Percentiles rank a stretch among this genome's conserved stretches.
phyloP scores from a whole-genome alignment of 2,888 invertebrate species.

The Oscheius onirici region DNA sequence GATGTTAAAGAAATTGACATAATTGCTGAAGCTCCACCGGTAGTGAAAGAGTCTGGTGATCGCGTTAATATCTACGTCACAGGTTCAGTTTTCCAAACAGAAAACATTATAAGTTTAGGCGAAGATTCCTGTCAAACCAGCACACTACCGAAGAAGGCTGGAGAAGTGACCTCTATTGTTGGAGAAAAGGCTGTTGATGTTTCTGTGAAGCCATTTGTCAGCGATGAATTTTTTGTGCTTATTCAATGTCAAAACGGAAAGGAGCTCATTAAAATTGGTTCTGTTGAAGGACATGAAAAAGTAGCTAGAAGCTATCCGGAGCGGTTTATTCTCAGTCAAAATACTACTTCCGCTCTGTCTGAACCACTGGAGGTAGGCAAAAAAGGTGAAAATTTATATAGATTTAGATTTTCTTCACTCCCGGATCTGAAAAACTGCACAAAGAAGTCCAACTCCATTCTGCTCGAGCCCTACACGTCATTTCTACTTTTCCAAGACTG shows the following conservation, averaged over 20 bases:
- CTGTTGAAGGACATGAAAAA: not conserved
- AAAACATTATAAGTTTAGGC: not conserved
- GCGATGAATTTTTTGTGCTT: constrained; percentile 7
- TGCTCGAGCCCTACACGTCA: constrained; percentile 1
- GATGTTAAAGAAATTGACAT: not conserved
- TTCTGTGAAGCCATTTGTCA: not conserved
- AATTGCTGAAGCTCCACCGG: not conserved
- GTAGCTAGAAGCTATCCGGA: not conserved
- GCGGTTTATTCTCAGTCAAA: not conserved
- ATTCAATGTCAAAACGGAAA: constrained; percentile 12
- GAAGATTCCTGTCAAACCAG: constrained; percentile 6
- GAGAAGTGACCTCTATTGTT: not conserved
- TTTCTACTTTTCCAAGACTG: not conserved
- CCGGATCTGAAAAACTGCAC: not conserved
- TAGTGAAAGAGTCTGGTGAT: not conserved
- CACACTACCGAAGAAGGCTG: not conserved
- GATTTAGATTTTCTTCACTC: not conserved
- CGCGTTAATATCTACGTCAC: not conserved
- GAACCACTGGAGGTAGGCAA: not conserved
- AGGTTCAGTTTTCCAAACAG: not conserved
- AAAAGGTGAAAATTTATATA: not conserved
- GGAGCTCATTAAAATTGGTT: not conserved
- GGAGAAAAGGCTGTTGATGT: not conserved
- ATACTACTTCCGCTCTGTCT: not conserved
- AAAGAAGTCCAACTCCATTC: not conserved